Evolutionary conservation across 2,888 invertebrate genomes (phyloP).

Genomic region (Leucophora obtusa): DNA sequence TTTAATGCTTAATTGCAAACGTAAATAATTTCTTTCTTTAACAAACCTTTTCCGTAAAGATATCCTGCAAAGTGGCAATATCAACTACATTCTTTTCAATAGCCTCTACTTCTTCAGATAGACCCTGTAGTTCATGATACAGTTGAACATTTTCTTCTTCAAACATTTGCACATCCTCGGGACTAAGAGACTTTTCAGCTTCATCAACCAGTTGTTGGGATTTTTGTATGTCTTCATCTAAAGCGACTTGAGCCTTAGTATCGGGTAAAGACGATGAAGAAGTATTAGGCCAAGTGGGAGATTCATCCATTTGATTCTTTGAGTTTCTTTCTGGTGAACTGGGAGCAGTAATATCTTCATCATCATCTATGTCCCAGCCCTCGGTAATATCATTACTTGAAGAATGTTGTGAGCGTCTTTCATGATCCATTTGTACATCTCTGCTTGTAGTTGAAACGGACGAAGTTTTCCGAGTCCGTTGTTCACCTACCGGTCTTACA

Average conservation of each 20-base stretch:
- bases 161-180: slow-evolving; percentile 95
- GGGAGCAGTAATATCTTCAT: slow-evolving; percentile 50
- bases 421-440: slow-evolving; percentile 61
- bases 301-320: not conserved
- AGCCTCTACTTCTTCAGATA: slow-evolving; percentile 93
- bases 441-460: slow-evolving; percentile 69
- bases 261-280: slow-evolving; percentile 32
- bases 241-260: slow-evolving; percentile 69
- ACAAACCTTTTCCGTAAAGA: slow-evolving; percentile 93
- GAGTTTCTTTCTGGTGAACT: slow-evolving; percentile 37
- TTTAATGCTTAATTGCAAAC: not conserved
- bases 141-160: slow-evolving; percentile 94
- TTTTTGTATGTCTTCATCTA: slow-evolving; percentile 76
- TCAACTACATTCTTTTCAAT: slow-evolving; percentile 96
- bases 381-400: slow-evolving; percentile 49
- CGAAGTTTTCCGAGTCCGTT: slow-evolving; percentile 62
- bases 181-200: slow-evolving; percentile 81
- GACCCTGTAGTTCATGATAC: slow-evolving; percentile 90
- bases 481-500: slow-evolving; percentile 72
- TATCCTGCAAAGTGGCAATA: slow-evolving; percentile 95
- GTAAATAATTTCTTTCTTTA: not conserved
- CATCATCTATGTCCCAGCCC: slow-evolving; percentile 65
- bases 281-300: slow-evolving; percentile 8
- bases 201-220: slow-evolving; percentile 73
- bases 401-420: slow-evolving; percentile 30